Evolutionary conservation across 1,140 invertebrate species (phyloP), one percentile per base, ranked within the genome.

Genomic region (Theocolax elegans): DNA sequence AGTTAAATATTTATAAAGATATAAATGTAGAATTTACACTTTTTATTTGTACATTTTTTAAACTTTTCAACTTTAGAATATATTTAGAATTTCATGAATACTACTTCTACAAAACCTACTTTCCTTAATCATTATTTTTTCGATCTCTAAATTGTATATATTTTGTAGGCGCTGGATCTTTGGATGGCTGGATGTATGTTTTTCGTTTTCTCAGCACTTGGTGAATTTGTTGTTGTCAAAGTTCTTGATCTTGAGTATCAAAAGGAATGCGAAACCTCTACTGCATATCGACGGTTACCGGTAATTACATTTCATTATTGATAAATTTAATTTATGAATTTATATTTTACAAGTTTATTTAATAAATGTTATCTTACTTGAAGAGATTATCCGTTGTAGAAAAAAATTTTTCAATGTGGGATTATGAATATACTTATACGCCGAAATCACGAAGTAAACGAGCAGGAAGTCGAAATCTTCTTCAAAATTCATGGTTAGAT

Each of bases 171-270:
- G 9, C 83, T 95, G 15, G 94, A 95, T 81, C 84, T 95, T 1
- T 95, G 94, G 94, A 94, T 95, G 92, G 92, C 92, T 12, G 92
- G 91, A 13, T 95, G 94, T 75, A 94, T 95, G 89, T 88, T 94
- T 58, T 95, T 94, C 64, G 93, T 96, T 3, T 95, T 95, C 78
- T 90, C 92, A 1, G 92, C 93, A 7, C 84, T 95, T 9, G 90
- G 92, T 27, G 94, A 96, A 86, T 95, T 95, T 79, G 93, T 94
- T 0, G 91, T 95, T 19, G 93, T 95, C 9, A 93, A 93, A 82
- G 92, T 93, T 1, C 78, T 94, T 56, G 91, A 93, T 75, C 89
- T 92, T 38, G 89, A 90, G 71, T 91, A 92, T 74, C 90, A 92
- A 79, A 81, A 88, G 72, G 77, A 82, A 62, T 80, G 83, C 31